A percentile compares a stretch with the other conserved stretches of the same genome.
phyloP scores from a whole-genome alignment of 2,797 vertebrate species.

The Labroides dimidiatus region DNA sequence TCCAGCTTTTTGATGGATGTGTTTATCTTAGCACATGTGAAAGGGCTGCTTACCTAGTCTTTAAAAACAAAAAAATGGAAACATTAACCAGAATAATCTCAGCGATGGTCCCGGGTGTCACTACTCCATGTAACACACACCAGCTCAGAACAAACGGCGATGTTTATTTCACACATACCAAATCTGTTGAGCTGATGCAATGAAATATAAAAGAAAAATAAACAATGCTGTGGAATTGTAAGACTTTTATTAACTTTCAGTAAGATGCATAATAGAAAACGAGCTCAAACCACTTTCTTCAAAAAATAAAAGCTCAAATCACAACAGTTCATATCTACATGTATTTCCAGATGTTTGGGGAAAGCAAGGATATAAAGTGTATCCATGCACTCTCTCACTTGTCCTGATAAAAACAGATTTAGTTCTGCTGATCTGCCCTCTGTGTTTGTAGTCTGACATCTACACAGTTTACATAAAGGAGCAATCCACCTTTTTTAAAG shows the following conservation, averaged over 20 bases:
- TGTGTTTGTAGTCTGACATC: not conserved
- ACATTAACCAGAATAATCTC: slow-evolving; percentile 23
- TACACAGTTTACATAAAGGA: slow-evolving; percentile 15
- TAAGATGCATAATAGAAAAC: slow-evolving; percentile 68
- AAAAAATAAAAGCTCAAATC: slow-evolving; percentile 83
- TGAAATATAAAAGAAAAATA: not conserved
- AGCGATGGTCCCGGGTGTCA: slow-evolving; percentile 3
- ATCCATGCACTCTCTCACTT: slow-evolving; percentile 22
- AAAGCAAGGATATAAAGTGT: slow-evolving; percentile 9
- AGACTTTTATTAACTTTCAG: slow-evolving; percentile 71
- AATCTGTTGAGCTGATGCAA: not conserved
- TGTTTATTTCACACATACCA: slow-evolving; percentile 3
- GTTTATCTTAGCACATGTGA: slow-evolving; percentile 5
- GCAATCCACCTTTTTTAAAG: slow-evolving; percentile 12
- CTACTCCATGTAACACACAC: slow-evolving; percentile 14
- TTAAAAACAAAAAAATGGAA: no score
- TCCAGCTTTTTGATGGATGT: not conserved
- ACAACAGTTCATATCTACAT: slow-evolving; percentile 48
- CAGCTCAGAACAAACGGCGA: slow-evolving; percentile 2
- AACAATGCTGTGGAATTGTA: slow-evolving; percentile 10
- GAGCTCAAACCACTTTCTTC: slow-evolving; percentile 80
- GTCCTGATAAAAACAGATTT: no score
- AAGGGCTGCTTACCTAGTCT: slow-evolving; percentile 18
- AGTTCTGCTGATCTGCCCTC: not conserved
- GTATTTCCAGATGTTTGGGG: not conserved